Base-by-base conservation (phyloP, 2,888 invertebrate genomes). In the Cantharis rustica region DNA sequence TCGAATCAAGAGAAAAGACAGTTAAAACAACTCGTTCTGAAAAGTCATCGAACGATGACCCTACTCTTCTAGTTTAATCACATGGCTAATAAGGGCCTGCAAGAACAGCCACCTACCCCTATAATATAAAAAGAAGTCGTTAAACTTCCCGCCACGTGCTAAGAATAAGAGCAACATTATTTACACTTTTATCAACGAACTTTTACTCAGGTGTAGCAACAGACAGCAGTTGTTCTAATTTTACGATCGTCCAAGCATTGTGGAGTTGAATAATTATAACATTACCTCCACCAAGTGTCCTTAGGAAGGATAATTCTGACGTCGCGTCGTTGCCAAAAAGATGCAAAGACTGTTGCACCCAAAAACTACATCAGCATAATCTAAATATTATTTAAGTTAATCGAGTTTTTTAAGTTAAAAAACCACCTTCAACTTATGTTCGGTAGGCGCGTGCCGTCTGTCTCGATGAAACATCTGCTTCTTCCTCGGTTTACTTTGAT, bases 371-470 rank as follows among this genome's bases (percentile, higher is more conserved):
- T 68, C 15, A 16, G 15, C n/a, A 68, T 26, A 26, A 68, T 68
- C 15, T 68, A 15, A 68, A 11, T 47, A 17, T 72, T 23, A 62
- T 61, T 71, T 13, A 9, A 62, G 61, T 61, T 47, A 71, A 20
- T 47, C 61, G 61, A 26, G 26, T 16, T 31, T 27, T 68, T 68
- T 68, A 68, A 68, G 16, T 68, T 47, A 26, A 27, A 63, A 69
- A 63, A 74, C 71, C 31, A 16, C 27, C 72, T 72, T 70, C 69
- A 69, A 72, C 17, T 27, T 23, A 64, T 26, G 66, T 69, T 72
- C 75, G 72, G 75, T 80, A 81, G 85, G 84, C 87, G 87, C 87
- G 87, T 87, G 87, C 87, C 87, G 86, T 87, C 87, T 87, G 87
- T 85, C 85, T 84, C 84, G 81, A 83, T 82, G 79, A 81, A 86